phyloP scores from a whole-genome alignment of 2,797 vertebrate species.

The Notoglanidium macrostoma region DNA sequence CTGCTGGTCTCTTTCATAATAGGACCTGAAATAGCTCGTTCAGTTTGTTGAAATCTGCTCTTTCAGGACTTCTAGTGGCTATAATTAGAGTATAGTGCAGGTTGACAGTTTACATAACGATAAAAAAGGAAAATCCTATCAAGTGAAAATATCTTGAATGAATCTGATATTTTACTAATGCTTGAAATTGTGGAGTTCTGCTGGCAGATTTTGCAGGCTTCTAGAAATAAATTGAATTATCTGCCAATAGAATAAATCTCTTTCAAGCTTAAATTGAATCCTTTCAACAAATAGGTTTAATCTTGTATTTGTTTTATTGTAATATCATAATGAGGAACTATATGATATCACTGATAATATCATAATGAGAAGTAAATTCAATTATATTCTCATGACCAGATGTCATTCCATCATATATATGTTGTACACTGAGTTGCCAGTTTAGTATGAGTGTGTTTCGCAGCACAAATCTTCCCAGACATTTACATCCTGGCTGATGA shows the following conservation, averaged over 20 bases:
- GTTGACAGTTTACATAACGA: background rate
- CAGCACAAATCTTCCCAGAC: background rate
- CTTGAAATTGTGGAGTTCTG: background rate
- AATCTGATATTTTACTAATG: background rate
- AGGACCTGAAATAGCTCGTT: background rate
- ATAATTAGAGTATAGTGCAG: background rate
- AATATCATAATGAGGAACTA: background rate
- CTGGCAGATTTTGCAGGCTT: background rate
- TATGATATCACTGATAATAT: background rate
- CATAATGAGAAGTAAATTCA: background rate
- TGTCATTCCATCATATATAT: background rate
- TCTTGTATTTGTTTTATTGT: background rate
- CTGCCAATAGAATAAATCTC: background rate
- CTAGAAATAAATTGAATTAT: background rate
- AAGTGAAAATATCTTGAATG: background rate
- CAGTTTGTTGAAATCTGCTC: constrained; percentile 5
- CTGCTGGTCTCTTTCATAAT: background rate
- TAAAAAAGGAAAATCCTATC: background rate
- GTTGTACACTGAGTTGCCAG: background rate
- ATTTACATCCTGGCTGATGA: background rate
- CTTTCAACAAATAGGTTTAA: background rate
- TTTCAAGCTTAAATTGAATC: background rate
- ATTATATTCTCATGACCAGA: too few species aligned
- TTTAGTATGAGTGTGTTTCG: background rate
- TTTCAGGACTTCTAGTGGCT: background rate